Evolutionary conservation across 2,888 invertebrate species (phyloP).

Genomic region (Lochmaea crataegi): DNA sequence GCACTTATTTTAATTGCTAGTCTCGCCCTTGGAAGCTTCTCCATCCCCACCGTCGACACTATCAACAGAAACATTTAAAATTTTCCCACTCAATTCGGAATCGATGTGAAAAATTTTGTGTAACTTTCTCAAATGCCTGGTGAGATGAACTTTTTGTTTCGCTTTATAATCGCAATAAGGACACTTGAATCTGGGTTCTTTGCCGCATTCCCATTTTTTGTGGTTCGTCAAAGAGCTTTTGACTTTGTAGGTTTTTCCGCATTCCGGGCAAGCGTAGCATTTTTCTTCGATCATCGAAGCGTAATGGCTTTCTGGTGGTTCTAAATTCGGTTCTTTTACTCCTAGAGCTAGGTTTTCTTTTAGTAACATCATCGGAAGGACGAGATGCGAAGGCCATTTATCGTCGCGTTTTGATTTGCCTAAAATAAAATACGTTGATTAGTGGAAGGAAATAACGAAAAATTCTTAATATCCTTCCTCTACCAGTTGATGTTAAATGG

Average conservation of each 20-base stretch:
- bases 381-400: constrained; percentile 79
- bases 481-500: neutral
- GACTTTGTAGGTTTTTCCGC: constrained; percentile 41
- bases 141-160: constrained; percentile 81
- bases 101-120: constrained; percentile 29
- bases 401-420: neutral
- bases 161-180: constrained; percentile 75
- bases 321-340: constrained; percentile 9
- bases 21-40: neutral
- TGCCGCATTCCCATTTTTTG: constrained; percentile 45
- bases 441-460: neutral
- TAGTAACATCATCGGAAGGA: constrained; percentile 75
- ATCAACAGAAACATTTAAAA: constrained; percentile 4
- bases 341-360: constrained; percentile 69
- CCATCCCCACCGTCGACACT: neutral
- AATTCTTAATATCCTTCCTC: neutral
- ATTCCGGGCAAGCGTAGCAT: constrained; percentile 33
- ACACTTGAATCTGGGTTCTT: constrained; percentile 44
- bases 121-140: constrained; percentile 75
- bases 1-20: neutral
- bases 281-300: constrained; percentile 11
- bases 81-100: constrained; percentile 7
- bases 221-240: constrained; percentile 40
- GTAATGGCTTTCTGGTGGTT: constrained; percentile 11
- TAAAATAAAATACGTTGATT: neutral